A percentile compares a stretch with the other conserved stretches of the same genome.
phyloP scores from a whole-genome alignment of 2,888 invertebrate species.

The Cephus runcator region DNA sequence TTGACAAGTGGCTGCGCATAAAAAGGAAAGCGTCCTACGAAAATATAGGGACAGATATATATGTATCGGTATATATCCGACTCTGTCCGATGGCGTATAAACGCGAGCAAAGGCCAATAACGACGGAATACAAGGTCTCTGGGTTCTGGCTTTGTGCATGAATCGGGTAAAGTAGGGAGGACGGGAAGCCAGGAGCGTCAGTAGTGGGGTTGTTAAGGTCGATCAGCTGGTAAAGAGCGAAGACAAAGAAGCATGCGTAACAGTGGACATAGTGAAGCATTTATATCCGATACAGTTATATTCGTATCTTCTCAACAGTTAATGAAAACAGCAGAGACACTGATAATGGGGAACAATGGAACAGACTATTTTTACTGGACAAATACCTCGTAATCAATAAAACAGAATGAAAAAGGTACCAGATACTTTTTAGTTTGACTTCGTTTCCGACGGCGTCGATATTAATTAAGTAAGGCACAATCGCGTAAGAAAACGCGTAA shows the following conservation, averaged over 20 bases:
- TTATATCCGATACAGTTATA: constrained; percentile 18
- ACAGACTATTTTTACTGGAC: background rate
- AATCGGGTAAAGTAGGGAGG: background rate
- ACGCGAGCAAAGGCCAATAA: background rate
- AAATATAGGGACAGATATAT: background rate
- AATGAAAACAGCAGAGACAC: background rate
- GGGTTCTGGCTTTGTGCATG: background rate
- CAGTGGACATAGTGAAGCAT: background rate
- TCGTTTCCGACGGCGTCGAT: background rate
- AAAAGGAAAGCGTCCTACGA: background rate
- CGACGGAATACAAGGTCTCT: constrained; percentile 1
- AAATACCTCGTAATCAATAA: background rate
- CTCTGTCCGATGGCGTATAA: background rate
- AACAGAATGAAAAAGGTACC: background rate
- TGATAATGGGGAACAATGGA: background rate
- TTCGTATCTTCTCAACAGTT: constrained; percentile 18
- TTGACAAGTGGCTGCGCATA: background rate
- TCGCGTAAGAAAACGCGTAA: background rate
- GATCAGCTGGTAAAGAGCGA: constrained; percentile 29
- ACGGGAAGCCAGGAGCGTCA: background rate
- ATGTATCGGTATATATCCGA: background rate
- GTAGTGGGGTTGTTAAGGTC: constrained; percentile 24
- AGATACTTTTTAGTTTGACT: background rate
- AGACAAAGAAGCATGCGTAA: constrained; percentile 1
- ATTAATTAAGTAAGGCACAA: background rate